Base-by-base conservation (phyloP, 2,888 invertebrate species). In the Torymus aiolomorphi region DNA sequence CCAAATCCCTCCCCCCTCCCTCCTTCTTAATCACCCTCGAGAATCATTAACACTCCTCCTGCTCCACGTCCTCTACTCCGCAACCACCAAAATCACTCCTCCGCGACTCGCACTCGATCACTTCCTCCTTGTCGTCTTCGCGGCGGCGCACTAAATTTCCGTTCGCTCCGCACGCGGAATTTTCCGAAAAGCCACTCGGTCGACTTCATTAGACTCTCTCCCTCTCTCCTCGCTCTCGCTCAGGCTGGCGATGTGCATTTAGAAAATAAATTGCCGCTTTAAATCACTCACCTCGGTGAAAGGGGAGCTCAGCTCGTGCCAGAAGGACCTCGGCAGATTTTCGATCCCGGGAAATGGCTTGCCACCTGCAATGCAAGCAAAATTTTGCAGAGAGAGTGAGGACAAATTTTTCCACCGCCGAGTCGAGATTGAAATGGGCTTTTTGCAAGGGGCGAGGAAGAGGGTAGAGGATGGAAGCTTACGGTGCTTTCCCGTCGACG, bases 221-320 rank as follows among this genome's bases (percentile, higher is more conserved):
- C 5, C 31, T 20, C 42, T n/a, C n/a, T 14, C n/a, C n/a, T 13
- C 59, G 63, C 11, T 4, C 16, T 24, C 14, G 24, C 24, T 31
- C 1, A 11, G 13, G n/a, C 3, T 51, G 59, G 18, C 72, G 67
- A 54, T 62, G 73, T 69, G 73, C 73, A 57, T 70, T 82, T 74
- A 59, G 59, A 81, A 66, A 81, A 79, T 79, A 81, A 78, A 81
- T 81, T 78, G 76, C 79, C 56, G 42, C 67, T 70, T 75, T 80
- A 80, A 79, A 80, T 80, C 77, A 82, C 82, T 80, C 80, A 90
- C 90, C 88, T 90, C 90, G 82, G 90, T 90, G 83, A 89, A 90
- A 82, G 90, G 89, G 70, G 90, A 90, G 83, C 90, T 90, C 76
- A 90, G 85, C 83, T 90, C 89, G 82, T 89, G 89, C 90, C 89